phyloP scores from a whole-genome alignment of 2,113 vertebrate genomes.

The Verasper variegatus region DNA sequence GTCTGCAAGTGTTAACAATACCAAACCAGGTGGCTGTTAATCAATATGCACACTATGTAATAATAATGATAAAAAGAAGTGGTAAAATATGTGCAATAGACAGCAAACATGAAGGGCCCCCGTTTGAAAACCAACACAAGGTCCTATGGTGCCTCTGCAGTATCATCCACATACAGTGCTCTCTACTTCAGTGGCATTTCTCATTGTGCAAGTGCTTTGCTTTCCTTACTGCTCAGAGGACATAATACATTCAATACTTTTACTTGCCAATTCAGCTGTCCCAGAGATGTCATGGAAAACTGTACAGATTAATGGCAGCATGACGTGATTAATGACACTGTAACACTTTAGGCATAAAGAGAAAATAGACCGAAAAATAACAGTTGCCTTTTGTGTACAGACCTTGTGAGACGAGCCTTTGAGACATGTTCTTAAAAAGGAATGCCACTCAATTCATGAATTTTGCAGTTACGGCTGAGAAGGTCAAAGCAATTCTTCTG shows the following conservation, averaged over 20 bases:
- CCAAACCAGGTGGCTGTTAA: background rate
- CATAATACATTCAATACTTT: conserved; percentile 89
- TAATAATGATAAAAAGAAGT: conserved; percentile 6
- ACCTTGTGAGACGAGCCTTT: conserved; percentile 11
- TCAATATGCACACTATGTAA: conserved; percentile 15
- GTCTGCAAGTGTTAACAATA: background rate
- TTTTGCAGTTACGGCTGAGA: conserved; percentile 10
- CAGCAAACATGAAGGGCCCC: conserved; percentile 32
- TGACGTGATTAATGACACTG: background rate
- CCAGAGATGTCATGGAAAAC: conserved; percentile 45
- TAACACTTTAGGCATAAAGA: conserved; percentile 35
- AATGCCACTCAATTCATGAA: conserved; percentile 54
- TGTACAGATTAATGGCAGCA: conserved; percentile 30
- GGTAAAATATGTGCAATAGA: conserved; percentile 44
- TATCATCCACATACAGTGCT: conserved; percentile 55
- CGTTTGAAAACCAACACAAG: conserved; percentile 42
- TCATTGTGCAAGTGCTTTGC: conserved; percentile 87
- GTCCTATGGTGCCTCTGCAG: conserved; percentile 78
- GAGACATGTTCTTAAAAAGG: conserved; percentile 53
- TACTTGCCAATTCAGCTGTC: conserved; percentile 83
- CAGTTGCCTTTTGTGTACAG: background rate
- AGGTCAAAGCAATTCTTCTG: conserved; percentile 21
- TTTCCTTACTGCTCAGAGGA: conserved; percentile 76
- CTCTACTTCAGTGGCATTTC: conserved; percentile 58
- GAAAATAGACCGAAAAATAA: conserved; percentile 12